Conservation (phyloP, 1,140 invertebrate species). For the Intoshia linei region DNA sequence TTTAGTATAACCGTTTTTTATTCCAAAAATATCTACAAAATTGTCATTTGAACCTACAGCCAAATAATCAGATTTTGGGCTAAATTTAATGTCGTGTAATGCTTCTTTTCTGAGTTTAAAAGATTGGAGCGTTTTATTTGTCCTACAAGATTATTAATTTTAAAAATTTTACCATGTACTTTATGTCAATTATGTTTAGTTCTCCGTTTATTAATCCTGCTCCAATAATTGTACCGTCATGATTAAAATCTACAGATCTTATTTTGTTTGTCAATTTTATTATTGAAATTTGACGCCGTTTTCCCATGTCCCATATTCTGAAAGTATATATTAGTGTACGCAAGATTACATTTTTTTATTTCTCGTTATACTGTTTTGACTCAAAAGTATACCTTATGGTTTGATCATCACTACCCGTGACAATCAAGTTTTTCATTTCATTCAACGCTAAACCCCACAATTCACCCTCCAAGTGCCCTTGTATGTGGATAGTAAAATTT, state of each 20-base stretch:
- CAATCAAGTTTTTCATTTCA: conserved; percentile 19
- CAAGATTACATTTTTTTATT: no score
- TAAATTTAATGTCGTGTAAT: conserved; percentile 22
- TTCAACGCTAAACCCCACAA: conserved; percentile 20
- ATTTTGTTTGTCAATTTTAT: conserved; percentile 16
- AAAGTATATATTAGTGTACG: conserved; percentile 3
- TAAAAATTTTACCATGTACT: conserved; percentile 8
- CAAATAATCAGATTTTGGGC: conserved; percentile 18
- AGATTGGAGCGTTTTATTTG: conserved; percentile 2
- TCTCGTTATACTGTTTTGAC: background rate
- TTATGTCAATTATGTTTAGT: conserved; percentile 15
- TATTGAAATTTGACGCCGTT: conserved; percentile 14
- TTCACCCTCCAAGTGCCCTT: conserved; percentile 22
- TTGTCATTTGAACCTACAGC: conserved; percentile 23
- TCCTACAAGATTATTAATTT: background rate
- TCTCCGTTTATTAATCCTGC: conserved; percentile 19
- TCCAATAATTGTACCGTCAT: conserved; percentile 16
- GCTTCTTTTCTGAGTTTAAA: conserved; percentile 20
- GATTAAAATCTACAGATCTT: conserved; percentile 18
- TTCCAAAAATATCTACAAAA: conserved; percentile 15
- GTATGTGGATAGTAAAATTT: conserved; percentile 13
- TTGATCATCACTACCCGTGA: conserved; percentile 22
- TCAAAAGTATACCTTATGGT: conserved; percentile 14
- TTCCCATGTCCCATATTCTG: conserved; percentile 18
- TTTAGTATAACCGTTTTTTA: conserved; percentile 10